Conservation (phyloP, 2,888 invertebrate genomes). For the Malthinus flaveolus region DNA sequence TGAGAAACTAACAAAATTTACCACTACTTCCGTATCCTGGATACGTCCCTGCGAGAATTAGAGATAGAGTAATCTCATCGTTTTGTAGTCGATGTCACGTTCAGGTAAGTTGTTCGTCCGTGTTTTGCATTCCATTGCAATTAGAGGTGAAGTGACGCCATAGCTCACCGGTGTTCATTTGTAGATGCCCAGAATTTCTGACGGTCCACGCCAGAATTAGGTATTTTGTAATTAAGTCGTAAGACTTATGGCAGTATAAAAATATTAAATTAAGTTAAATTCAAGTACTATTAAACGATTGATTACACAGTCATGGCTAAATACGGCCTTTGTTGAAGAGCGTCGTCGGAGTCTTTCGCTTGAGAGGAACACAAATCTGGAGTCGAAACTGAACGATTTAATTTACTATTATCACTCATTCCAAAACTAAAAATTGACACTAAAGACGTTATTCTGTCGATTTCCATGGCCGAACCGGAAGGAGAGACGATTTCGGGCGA, state of each 20-base stretch:
- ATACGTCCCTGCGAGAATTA: no score
- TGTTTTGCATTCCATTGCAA: slow-evolving; percentile 5
- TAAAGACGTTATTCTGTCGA: slow-evolving; percentile 62
- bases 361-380: slow-evolving; percentile 61
- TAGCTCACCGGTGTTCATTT: no score
- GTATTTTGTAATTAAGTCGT: background rate
- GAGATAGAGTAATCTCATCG: no score
- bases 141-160: no score
- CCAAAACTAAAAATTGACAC: slow-evolving; percentile 64
- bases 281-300: slow-evolving; percentile 12
- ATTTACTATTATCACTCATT: slow-evolving; percentile 45
- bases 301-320: slow-evolving; percentile 60
- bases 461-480: slow-evolving; percentile 57
- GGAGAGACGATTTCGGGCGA: slow-evolving; percentile 15
- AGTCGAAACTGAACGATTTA: slow-evolving; percentile 57
- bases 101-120: background rate
- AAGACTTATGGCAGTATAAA: slow-evolving; percentile 26
- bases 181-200: slow-evolving; percentile 1
- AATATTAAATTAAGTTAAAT: slow-evolving; percentile 17
- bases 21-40: background rate
- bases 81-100: no score
- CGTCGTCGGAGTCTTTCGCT: slow-evolving; percentile 56
- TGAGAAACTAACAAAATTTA: background rate
- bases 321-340: slow-evolving; percentile 57
- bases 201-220: slow-evolving; percentile 2